phyloP scores from a whole-genome alignment of 2,113 vertebrate genomes.

The Cathartes aura region DNA sequence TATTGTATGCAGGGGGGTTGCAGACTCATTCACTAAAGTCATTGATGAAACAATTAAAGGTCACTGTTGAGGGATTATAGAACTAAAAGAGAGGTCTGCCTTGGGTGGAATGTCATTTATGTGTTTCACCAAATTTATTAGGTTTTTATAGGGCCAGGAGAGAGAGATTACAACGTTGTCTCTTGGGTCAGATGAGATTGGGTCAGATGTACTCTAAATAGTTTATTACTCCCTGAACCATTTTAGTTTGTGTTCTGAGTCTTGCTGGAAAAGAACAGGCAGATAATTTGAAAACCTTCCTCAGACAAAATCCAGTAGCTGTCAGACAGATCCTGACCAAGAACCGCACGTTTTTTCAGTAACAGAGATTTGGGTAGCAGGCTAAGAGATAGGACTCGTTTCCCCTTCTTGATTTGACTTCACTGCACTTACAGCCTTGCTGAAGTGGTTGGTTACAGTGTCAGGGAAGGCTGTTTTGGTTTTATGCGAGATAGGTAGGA shows the following conservation, averaged over 20 bases:
- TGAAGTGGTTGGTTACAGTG: background rate
- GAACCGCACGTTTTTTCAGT: background rate
- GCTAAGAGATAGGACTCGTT: background rate
- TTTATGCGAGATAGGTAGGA: background rate
- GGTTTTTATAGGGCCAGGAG: slow-evolving; percentile 9
- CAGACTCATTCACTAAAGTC: background rate
- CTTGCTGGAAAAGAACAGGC: background rate
- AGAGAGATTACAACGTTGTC: background rate
- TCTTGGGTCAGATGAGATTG: slow-evolving; percentile 22
- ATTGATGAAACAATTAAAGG: background rate
- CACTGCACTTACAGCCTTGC: background rate
- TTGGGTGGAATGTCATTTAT: background rate
- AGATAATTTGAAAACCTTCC: background rate
- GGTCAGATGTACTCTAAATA: background rate
- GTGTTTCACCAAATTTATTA: slow-evolving; percentile 3
- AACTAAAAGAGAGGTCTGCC: background rate
- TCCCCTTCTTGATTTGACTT: background rate
- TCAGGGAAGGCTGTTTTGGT: background rate
- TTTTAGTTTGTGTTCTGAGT: background rate
- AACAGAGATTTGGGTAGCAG: background rate
- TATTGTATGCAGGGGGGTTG: background rate
- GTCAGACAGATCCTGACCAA: background rate
- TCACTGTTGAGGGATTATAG: background rate
- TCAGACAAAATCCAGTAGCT: background rate
- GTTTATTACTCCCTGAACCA: slow-evolving; percentile 24